These are phyloP conservation scores for Drosophila varians DNA, from an alignment of 1,140 invertebrate species.

Conservation along the genomic window DNA sequence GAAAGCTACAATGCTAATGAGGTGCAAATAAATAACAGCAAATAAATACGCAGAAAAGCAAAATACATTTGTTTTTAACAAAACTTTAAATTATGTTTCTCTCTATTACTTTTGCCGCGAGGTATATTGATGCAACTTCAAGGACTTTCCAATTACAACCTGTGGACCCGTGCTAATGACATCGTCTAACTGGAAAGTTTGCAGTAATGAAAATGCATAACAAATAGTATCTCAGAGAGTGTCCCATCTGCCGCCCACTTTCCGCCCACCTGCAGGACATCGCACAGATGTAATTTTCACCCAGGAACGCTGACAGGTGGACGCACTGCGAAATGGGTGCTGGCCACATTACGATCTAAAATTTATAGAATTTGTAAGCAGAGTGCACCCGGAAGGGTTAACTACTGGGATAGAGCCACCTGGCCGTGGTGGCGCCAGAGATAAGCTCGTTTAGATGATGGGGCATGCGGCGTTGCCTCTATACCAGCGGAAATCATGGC, in stretches of 20 bases:
- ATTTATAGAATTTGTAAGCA: constrained; percentile 81
- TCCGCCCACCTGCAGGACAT: constrained; percentile 18
- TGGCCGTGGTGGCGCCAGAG: constrained; percentile 35
- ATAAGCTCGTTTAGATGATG: constrained; percentile 4
- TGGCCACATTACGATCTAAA: constrained; percentile 75
- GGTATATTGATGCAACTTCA: constrained; percentile 1
- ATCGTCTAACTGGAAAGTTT: constrained; percentile 50
- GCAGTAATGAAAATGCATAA: constrained; percentile 75
- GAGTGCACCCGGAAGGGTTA: constrained; percentile 59
- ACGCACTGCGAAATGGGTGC: constrained; percentile 17
- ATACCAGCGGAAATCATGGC: background rate
- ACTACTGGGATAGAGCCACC: constrained; percentile 38
- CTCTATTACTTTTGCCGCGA: too few relatives aligned
- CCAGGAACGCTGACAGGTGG: constrained; percentile 12
- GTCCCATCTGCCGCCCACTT: constrained; percentile 42
- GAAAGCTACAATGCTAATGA: constrained; percentile 26
- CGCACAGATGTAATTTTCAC: constrained; percentile 49
- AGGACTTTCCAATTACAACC: background rate
- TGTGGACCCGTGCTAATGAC: constrained; percentile 48
- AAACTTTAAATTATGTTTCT: background rate
- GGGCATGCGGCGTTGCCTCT: background rate
- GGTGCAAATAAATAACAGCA: background rate
- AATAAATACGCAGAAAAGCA: background rate
- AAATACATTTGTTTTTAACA: background rate
- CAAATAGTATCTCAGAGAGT: constrained; percentile 47